Conservation (phyloP, 2,113 vertebrate genomes). For the Albula goreensis region DNA sequence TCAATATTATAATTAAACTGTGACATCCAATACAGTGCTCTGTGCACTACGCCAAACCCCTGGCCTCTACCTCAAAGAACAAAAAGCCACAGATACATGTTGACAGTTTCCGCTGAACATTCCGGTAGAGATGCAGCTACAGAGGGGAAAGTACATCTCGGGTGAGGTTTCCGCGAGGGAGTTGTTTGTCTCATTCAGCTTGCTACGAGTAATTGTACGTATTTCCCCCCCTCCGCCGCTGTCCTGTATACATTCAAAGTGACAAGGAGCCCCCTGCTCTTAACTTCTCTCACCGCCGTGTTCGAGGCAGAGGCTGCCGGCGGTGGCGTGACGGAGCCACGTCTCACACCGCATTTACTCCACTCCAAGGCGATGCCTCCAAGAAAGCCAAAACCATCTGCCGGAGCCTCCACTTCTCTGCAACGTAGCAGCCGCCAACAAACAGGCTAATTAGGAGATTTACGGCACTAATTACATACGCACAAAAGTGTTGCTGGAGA, state of each 20-base stretch:
- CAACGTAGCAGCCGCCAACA: conserved; percentile 18
- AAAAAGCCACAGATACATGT: background rate
- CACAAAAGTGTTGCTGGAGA: conserved; percentile 50
- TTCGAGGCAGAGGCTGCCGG: background rate
- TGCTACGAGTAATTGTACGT: conserved; percentile 32
- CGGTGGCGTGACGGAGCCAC: conserved; percentile 38
- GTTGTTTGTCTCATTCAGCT: conserved; percentile 50
- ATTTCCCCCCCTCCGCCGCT: conserved; percentile 24
- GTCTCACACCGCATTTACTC: conserved; percentile 51
- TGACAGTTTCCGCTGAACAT: conserved; percentile 18
- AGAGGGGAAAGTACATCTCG: conserved; percentile 35
- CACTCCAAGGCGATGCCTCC: conserved; percentile 50
- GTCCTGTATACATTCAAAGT: conserved; percentile 47
- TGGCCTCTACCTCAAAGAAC: background rate
- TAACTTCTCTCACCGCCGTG: conserved; percentile 63
- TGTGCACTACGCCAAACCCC: background rate
- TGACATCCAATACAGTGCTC: background rate
- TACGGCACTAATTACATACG: conserved; percentile 60
- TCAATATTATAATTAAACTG: background rate
- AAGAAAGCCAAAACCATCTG: conserved; percentile 67
- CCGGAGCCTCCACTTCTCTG: conserved; percentile 27
- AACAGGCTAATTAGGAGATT: conserved; percentile 67
- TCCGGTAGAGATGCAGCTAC: conserved; percentile 30
- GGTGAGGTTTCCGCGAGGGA: conserved; percentile 39
- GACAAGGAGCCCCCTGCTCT: conserved; percentile 74